A percentile compares a stretch with the other conserved stretches of the same genome.
Conservation (phyloP, 2,113 vertebrate species). For the Percina caprodes region DNA sequence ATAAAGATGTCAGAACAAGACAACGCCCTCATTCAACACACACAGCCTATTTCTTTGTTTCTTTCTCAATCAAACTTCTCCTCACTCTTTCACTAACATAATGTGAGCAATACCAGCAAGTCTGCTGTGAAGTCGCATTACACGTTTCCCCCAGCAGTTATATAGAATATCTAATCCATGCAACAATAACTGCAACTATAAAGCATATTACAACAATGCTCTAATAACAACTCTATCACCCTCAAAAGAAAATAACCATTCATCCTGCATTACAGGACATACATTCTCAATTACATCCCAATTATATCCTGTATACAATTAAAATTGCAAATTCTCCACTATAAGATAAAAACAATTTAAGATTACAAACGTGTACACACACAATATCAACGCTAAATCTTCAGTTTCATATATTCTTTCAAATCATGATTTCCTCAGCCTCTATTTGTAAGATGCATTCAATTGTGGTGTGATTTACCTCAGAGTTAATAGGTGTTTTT, state of each 20-base stretch:
- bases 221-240: background rate
- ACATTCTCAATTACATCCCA: background rate
- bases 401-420: background rate
- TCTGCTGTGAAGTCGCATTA: constrained; percentile 10
- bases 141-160: background rate
- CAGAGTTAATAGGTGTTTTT: constrained; percentile 27
- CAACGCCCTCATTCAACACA: background rate
- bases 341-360: background rate
- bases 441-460: constrained; percentile 21
- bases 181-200: constrained; percentile 6
- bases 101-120: background rate
- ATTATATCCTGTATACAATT: background rate
- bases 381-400: background rate
- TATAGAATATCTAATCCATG: constrained; percentile 1
- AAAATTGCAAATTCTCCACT: background rate
- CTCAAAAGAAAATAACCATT: background rate
- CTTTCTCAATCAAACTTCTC: background rate
- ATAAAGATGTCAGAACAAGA: constrained; percentile 20
- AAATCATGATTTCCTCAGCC: background rate
- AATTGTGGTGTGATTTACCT: constrained; percentile 62
- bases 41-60: background rate
- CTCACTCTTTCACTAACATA: background rate
- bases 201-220: constrained; percentile 8
- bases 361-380: background rate
- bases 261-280: background rate